Evolutionary conservation across 2,888 invertebrate genomes (phyloP).

Genomic region (Heliconius charithonia): DNA sequence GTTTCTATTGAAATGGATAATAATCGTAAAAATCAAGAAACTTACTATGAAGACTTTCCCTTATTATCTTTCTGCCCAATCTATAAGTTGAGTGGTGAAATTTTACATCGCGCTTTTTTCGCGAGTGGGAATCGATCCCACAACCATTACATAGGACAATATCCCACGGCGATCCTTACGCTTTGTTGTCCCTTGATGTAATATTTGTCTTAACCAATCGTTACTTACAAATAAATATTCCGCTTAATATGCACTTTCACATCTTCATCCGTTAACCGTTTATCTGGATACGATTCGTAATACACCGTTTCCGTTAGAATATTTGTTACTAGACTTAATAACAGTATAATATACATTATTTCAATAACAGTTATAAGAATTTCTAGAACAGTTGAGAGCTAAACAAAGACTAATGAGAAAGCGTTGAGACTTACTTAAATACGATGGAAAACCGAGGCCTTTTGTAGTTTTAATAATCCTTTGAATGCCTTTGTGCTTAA

Average conservation of each 20-base stretch:
- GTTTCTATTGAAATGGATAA: too few species aligned
- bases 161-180: too few species aligned
- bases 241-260: conserved; percentile 54
- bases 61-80: too few species aligned
- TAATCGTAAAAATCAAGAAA: too few species aligned
- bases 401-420: conserved; percentile 20
- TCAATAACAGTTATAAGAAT: background rate
- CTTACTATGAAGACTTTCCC: too few species aligned
- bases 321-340: conserved; percentile 5
- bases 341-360: background rate
- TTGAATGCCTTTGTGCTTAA: conserved; percentile 1
- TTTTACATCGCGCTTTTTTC: too few species aligned
- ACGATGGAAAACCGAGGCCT: conserved; percentile 11
- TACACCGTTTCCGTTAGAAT: conserved; percentile 18
- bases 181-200: too few species aligned
- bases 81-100: too few species aligned
- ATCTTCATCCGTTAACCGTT: conserved; percentile 54
- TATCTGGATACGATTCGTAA: conserved; percentile 57
- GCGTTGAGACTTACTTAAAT: conserved; percentile 16
- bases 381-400: background rate
- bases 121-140: too few species aligned
- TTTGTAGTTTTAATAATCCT: conserved; percentile 15
- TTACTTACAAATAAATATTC: conserved; percentile 31
- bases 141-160: too few species aligned
- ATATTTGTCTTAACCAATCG: background rate